Conservation (phyloP, 2,797 vertebrate genomes). For the Heteromormyrus szaboi region DNA sequence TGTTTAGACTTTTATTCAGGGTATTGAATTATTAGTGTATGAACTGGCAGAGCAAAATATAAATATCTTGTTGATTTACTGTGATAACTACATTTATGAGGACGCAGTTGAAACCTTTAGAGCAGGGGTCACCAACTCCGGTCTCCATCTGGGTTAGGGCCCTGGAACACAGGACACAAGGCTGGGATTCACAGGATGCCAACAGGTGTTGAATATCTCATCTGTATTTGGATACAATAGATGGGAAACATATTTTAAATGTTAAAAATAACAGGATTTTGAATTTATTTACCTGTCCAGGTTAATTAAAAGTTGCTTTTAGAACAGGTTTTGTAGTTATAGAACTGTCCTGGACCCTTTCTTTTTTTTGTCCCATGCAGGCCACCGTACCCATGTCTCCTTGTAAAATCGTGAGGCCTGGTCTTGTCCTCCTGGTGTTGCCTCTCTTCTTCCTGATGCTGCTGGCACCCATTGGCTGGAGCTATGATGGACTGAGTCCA, state of each 20-base stretch:
- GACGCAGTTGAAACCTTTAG: neutral
- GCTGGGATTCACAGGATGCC: neutral
- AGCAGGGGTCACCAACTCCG: neutral
- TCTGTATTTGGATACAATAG: neutral
- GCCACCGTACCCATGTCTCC: constrained; percentile 50
- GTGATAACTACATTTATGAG: neutral
- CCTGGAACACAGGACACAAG: neutral
- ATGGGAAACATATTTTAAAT: neutral
- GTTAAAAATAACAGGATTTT: neutral
- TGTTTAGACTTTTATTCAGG: neutral
- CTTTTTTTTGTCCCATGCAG: constrained; percentile 28
- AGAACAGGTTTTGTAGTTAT: neutral
- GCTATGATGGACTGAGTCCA: constrained; percentile 48
- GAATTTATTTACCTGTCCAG: neutral
- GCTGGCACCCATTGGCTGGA: constrained; percentile 54
- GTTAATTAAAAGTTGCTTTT: neutral
- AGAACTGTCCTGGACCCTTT: neutral
- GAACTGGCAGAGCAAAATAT: neutral
- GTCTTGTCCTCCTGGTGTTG: constrained; percentile 47
- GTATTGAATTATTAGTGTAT: neutral
- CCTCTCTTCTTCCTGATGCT: constrained; percentile 51
- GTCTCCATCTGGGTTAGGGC: neutral
- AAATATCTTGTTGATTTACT: neutral
- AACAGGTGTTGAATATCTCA: neutral
- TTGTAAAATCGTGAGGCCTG: constrained; percentile 30